These are phyloP conservation scores for Rissa tridactyla DNA, from an alignment of 2,113 vertebrate species.

Conservation along the genomic window DNA sequence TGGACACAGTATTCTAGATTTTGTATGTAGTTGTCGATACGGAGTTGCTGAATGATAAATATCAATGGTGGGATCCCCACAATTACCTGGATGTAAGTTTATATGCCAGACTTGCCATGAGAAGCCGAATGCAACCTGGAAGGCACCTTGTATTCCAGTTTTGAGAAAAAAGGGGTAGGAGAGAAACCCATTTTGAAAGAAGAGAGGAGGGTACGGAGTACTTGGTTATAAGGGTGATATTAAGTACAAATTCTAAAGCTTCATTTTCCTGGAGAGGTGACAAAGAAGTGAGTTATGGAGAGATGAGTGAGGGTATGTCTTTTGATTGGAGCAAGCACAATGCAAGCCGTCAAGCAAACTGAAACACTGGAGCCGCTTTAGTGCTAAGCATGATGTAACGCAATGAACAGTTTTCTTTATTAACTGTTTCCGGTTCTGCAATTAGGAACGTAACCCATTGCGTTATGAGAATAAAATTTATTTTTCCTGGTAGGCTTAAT, in stretches of 20 bases:
- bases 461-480: background rate
- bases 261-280: background rate
- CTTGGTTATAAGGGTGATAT: fast-evolving
- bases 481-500: slow-evolving; percentile 24
- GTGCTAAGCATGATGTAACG: background rate
- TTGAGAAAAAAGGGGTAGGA: background rate
- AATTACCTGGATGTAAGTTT: background rate
- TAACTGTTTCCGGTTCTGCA: slow-evolving; percentile 21
- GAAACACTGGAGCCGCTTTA: background rate
- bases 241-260: background rate
- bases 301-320: background rate
- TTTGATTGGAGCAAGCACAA: background rate
- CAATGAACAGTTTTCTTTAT: background rate
- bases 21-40: background rate
- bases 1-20: background rate
- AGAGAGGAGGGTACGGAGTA: background rate
- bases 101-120: background rate
- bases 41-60: background rate
- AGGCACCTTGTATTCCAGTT: background rate
- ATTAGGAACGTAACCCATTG: background rate
- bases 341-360: background rate
- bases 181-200: background rate
- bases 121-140: background rate
- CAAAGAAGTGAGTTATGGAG: background rate
- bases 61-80: background rate